These are phyloP conservation scores for Pachycephus smyrnensis DNA, from an alignment of 2,888 invertebrate species.

Conservation along the genomic window DNA sequence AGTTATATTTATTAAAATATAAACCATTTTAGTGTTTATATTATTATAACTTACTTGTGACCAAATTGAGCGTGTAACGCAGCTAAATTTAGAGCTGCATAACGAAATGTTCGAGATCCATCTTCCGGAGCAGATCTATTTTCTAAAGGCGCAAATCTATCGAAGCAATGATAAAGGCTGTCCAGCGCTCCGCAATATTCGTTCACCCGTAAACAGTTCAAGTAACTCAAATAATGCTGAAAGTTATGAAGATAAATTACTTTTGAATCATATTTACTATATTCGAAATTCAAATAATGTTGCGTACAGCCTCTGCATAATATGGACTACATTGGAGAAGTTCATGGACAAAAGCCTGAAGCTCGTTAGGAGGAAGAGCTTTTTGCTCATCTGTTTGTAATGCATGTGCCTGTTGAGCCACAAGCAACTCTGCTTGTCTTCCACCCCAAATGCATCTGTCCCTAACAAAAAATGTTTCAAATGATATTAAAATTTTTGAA, in stretches of 20 bases:
- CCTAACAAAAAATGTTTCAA: conserved; percentile 48
- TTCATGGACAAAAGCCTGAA: conserved; percentile 80
- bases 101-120: conserved; percentile 79
- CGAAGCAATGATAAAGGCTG: conserved; percentile 85
- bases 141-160: conserved; percentile 71
- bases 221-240: conserved; percentile 90
- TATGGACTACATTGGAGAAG: conserved; percentile 83
- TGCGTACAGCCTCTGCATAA: conserved; percentile 83
- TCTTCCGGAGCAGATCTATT: conserved; percentile 67
- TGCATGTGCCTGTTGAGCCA: conserved; percentile 87
- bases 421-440: conserved; percentile 89
- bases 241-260: conserved; percentile 52
- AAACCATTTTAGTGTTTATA: not conserved
- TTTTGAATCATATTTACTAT: not conserved
- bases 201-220: conserved; percentile 88
- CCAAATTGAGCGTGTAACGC: conserved; percentile 89
- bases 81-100: conserved; percentile 91
- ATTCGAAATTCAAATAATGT: conserved; percentile 11
- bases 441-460: conserved; percentile 82
- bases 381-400: conserved; percentile 85
- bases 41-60: conserved; percentile 73
- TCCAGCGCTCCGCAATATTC: conserved; percentile 89
- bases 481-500: not conserved
- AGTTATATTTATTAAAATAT: conserved; percentile 18
- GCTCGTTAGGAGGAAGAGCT: conserved; percentile 80